Evolutionary conservation across 2,113 vertebrate genomes (phyloP), one percentile per base, ranked within the genome.

Genomic region (Caretta caretta): DNA sequence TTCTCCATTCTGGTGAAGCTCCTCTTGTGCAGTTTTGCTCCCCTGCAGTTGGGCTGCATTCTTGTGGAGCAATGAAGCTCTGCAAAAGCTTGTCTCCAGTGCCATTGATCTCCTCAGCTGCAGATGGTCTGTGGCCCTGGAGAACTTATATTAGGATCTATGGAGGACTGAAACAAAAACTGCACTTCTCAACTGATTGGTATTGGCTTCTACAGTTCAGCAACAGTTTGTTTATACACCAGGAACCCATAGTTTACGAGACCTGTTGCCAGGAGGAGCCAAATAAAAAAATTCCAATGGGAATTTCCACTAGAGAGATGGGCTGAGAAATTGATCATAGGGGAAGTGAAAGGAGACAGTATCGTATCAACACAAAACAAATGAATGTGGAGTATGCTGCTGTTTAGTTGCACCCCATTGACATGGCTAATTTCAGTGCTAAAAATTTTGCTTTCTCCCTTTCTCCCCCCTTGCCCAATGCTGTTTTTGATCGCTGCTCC

Each of bases 101-200:
- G n/a, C n/a, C 24, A 31, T 90, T 83, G 22, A 93, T 69, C 80
- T 93, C 72, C 89, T 84, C 90, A 83, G 84, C 35, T 93, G 49
- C 2, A 1, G 80, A 86, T 62, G 65, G 81, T 2, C 75, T 93
- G 82, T 95, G 54, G 19, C 83, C 59, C 84, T 20, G 3, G 20
- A 62, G 84, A 94, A 94, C 54, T 92, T 84, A 69, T 84, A 87
- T 12, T 84, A 25, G 6, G 25, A 80, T 95, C 56, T 91, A 79
- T 72, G 35, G 83, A 91, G 85, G 10, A 84, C 42, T 80, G 29
- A 84, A 89, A 49, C 80, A 51, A 83, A 27, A 35, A 17, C 27
- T 90, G 78, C 82, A 17, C 56, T 91, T 90, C 94, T 90, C 53
- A 75, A 14, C 6, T 95, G 56, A 76, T 13, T 76, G 69, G 38